Evolutionary conservation across 1,140 invertebrate genomes (phyloP).

Genomic region (Eurosta solidaginis): DNA sequence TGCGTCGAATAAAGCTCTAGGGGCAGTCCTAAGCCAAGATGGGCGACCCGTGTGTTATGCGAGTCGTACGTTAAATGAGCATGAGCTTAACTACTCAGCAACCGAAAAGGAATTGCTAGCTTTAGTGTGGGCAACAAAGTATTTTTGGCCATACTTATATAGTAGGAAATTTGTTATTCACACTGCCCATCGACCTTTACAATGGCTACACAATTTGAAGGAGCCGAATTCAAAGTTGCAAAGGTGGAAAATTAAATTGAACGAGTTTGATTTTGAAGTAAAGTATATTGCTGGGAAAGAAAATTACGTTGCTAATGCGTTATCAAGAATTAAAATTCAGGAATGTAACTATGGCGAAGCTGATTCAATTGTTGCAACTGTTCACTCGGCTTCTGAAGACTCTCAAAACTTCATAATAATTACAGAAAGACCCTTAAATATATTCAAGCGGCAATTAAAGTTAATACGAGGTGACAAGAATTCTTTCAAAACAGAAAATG

Average conservation of each 20-base stretch:
- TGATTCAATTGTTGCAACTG: not conserved
- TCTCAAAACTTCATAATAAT: not conserved
- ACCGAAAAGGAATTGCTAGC: not conserved
- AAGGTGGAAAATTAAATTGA: too few species aligned
- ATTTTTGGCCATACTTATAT: not conserved
- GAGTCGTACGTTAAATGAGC: not conserved
- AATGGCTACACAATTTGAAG: too few species aligned
- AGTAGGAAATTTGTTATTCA: not conserved
- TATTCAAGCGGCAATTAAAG: not conserved
- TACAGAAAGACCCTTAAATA: not conserved
- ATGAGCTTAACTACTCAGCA: not conserved
- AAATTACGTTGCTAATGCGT: slow-evolving; percentile 1
- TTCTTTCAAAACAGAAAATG: too few species aligned
- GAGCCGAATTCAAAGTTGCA: not conserved
- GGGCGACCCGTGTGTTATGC: not conserved
- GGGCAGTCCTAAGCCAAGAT: not conserved
- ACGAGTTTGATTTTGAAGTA: not conserved
- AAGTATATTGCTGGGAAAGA: not conserved
- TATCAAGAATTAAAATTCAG: not conserved
- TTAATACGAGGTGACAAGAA: not conserved
- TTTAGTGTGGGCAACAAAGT: not conserved
- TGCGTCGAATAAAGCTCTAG: not conserved
- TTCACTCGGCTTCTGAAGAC: not conserved
- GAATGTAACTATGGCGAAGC: not conserved
- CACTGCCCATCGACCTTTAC: not conserved